Conservation (phyloP, 2,113 vertebrate species). For the Peromyscus californicus region DNA sequence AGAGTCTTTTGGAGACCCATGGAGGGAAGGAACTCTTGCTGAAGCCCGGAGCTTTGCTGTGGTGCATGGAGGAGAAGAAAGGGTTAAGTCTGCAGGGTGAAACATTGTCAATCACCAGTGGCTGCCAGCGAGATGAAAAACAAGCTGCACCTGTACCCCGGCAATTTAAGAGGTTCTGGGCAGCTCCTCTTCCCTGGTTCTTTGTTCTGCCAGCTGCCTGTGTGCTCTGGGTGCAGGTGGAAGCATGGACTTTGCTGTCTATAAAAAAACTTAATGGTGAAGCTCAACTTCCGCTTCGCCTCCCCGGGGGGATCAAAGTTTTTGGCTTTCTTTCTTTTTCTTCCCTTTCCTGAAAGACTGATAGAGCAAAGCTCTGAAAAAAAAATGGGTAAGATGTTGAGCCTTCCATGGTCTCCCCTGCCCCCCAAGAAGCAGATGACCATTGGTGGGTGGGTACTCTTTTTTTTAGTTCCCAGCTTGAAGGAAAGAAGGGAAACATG, state of each 20-base stretch:
- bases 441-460: constrained; percentile 42
- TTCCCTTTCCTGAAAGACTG: constrained; percentile 70
- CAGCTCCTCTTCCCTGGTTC: constrained; percentile 88
- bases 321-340: constrained; percentile 51
- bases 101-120: constrained; percentile 89
- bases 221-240: constrained; percentile 91
- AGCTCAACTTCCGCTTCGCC: constrained; percentile 90
- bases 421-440: constrained; percentile 57
- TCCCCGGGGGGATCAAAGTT: constrained; percentile 89
- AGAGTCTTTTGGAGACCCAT: neutral
- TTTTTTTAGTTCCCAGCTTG: constrained; percentile 41
- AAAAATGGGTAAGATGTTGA: constrained; percentile 62
- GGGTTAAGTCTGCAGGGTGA: constrained; percentile 87
- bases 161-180: constrained; percentile 89
- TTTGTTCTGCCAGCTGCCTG: constrained; percentile 93
- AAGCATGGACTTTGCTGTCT: constrained; percentile 92
- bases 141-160: constrained; percentile 91
- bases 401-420: neutral
- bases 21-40: neutral
- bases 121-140: constrained; percentile 89
- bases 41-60: neutral
- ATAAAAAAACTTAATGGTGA: constrained; percentile 91
- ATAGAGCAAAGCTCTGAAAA: constrained; percentile 66
- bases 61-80: constrained; percentile 74
- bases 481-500: constrained; percentile 23